Evolutionary conservation across 2,797 vertebrate genomes (phyloP), one percentile per base, ranked within the genome.

Genomic region (Sebastes matsubarae): DNA sequence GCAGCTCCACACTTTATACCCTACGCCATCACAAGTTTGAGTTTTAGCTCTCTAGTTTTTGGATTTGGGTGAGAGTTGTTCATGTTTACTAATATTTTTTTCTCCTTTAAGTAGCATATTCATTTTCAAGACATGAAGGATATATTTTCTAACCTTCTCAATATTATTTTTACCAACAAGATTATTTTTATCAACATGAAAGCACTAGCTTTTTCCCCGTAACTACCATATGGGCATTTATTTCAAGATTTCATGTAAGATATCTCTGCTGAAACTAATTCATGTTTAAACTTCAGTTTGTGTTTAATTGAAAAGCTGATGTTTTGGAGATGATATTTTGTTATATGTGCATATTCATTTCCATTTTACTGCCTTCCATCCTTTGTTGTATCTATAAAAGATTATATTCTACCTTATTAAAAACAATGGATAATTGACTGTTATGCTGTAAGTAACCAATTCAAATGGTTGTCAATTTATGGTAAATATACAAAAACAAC

Each of bases 391-490:
- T 69, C 4, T 63, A 1, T 38, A 50, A 11, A 3, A 11, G 4
- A 36, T 4, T 32, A 2, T 54, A 5, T 1, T 50, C 4, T 29
- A 42, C 4, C 8, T 63, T 20, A 29, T 61, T 42, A 32, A 74
- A 60, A 74, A 34, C 24, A 66, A 50, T 16, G 27, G 55, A 63
- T 61, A n/a, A 34, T 68, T 72, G 46, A 14, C 57, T 58, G 27
- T 79, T 68, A 61, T 70, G 75, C 75, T 59, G 55, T 38, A 79
- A 84, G 78, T 86, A 79, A 85, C 27, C 4, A 46, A 63, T 83
- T 84, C 46, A 63, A 72, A 83, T 24, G 76, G 58, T 72, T 88
- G 68, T 79, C 71, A 84, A 22, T 46, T 81, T 50, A 80, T 36
- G 59, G 30, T 78, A 14, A 75, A 58, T 58, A 24, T 29, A 46